Percentiles rank a stretch among this genome's conserved stretches.
Evolutionary conservation across 2,113 vertebrate species (phyloP).

Genomic region (Gobio gobio): DNA sequence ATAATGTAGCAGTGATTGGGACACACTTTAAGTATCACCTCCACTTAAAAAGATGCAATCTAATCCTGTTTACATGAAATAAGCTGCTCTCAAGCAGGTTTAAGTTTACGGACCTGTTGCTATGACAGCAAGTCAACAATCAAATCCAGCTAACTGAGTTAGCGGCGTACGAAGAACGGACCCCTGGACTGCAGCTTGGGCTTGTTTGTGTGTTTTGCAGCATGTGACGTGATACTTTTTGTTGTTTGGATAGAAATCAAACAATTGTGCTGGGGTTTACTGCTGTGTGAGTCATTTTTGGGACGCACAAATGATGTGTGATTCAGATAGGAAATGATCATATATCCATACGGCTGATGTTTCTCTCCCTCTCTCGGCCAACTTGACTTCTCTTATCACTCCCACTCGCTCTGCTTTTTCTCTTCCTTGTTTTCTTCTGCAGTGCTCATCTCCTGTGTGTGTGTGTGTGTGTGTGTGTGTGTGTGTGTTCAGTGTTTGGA

Average conservation of each 20-base stretch:
- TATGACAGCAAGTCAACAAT: too few relatives aligned
- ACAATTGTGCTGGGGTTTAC: neutral
- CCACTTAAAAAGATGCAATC: too few relatives aligned
- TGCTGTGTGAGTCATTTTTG: slow-evolving; percentile 1
- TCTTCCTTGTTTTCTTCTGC: neutral
- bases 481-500: slow-evolving; percentile 17
- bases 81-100: too few relatives aligned
- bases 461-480: slow-evolving; percentile 14
- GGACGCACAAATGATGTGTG: neutral
- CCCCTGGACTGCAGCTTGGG: neutral
- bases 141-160: too few relatives aligned
- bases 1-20: too few relatives aligned
- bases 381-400: slow-evolving; percentile 13
- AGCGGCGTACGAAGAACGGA: too few relatives aligned
- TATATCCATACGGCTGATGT: neutral
- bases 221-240: neutral
- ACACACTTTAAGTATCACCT: too few relatives aligned
- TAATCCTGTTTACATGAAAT: too few relatives aligned
- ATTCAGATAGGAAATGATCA: neutral
- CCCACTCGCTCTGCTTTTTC: neutral
- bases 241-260: neutral
- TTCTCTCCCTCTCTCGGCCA: neutral
- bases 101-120: too few relatives aligned
- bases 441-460: neutral
- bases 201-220: neutral